Percentiles rank a stretch among this genome's conserved stretches.
Conservation (phyloP, 2,113 vertebrate species). For the Micronycteris hirsuta region DNA sequence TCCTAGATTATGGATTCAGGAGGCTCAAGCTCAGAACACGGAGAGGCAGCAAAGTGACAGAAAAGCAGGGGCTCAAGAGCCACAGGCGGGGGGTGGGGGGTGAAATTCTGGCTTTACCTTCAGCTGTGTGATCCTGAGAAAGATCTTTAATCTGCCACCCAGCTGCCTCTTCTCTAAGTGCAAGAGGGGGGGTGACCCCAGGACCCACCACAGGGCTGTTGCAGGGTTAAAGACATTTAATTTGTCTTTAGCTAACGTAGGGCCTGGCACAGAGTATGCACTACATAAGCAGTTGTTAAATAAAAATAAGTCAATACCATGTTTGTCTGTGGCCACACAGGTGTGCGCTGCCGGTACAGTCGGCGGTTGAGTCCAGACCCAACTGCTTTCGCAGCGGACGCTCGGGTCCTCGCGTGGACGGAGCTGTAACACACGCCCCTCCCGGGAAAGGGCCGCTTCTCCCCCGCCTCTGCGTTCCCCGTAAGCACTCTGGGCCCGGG, state of each 20-base stretch:
- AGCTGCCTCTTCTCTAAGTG: background rate
- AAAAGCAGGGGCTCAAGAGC: background rate
- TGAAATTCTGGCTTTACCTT: background rate
- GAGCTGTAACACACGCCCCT: background rate
- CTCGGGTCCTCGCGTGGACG: fast-evolving
- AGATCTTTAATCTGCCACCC: background rate
- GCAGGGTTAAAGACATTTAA: background rate
- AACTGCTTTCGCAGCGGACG: background rate
- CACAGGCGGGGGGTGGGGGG: too few relatives aligned
- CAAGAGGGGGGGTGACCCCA: background rate
- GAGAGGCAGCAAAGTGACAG: background rate
- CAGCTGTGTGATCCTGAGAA: background rate
- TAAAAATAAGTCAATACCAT: background rate
- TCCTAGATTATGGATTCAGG: background rate
- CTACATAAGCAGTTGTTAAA: background rate
- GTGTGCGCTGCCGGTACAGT: background rate
- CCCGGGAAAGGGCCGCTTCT: fast-evolving
- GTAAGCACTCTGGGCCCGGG: background rate
- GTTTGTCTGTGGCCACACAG: background rate
- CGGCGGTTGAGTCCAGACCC: background rate
- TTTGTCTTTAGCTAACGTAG: background rate
- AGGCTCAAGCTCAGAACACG: background rate
- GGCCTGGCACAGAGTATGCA: background rate
- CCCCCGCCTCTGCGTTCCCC: background rate
- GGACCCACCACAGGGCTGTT: background rate